Evolutionary conservation across 2,113 vertebrate genomes (phyloP).

Genomic region (Atrichornis clamosus): DNA sequence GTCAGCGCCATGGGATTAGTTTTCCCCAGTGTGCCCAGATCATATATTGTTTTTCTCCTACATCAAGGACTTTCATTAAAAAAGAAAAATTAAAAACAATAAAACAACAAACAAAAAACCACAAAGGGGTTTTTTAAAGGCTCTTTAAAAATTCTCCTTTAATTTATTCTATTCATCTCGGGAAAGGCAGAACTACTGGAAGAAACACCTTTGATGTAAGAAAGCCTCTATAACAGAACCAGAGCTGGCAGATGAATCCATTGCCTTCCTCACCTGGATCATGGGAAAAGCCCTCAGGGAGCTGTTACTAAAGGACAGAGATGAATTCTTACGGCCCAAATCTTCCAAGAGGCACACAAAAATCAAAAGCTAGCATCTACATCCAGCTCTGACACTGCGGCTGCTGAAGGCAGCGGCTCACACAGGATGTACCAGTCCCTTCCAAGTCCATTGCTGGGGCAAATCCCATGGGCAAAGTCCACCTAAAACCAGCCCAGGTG

Average conservation of each 20-base stretch:
- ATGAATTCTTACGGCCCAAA: not conserved
- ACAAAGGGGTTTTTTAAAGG: not conserved
- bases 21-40: not conserved
- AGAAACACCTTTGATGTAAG: not conserved
- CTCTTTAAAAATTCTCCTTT: not conserved
- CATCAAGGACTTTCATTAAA: not conserved
- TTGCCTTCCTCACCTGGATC: not conserved
- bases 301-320: not conserved
- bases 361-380: not conserved
- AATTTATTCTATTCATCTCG: not conserved
- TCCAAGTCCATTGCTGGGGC: not conserved
- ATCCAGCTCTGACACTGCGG: accelerated
- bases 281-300: not conserved
- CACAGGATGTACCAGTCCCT: not conserved
- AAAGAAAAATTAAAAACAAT: not conserved
- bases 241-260: not conserved
- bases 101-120: not conserved
- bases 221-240: not conserved
- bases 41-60: not conserved
- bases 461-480: not conserved
- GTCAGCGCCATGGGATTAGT: not conserved
- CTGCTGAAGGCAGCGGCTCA: not conserved
- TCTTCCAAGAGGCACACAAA: not conserved
- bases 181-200: not conserved
- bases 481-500: not conserved